phyloP scores from a whole-genome alignment of 2,888 invertebrate species.

The Thecocarcelia acutangulata region DNA sequence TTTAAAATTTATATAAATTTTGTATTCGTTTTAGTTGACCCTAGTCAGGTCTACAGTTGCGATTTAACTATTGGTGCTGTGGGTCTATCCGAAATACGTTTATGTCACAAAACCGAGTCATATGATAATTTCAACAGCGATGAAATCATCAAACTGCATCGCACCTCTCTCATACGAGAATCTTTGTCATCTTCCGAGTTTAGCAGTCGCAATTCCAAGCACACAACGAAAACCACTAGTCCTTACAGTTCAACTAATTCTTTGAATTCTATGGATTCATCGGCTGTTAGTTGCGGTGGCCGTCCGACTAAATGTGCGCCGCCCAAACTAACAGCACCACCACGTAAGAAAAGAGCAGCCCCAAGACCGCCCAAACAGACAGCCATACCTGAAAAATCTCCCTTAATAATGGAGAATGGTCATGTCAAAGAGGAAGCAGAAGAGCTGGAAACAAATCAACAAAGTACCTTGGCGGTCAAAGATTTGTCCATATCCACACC shows the following conservation, averaged over 20 bases:
- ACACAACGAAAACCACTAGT: conserved; percentile 80
- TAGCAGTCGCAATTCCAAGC: conserved; percentile 80
- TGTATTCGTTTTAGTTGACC: conserved; percentile 77
- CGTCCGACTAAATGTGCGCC: conserved; percentile 75
- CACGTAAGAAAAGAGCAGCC: conserved; percentile 80
- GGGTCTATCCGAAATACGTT: conserved; percentile 80
- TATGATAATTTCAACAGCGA: conserved; percentile 80
- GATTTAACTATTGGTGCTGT: conserved; percentile 81
- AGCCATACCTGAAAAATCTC: conserved; percentile 77
- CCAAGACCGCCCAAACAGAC: conserved; percentile 80
- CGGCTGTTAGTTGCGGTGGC: conserved; percentile 79
- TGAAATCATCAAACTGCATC: conserved; percentile 79
- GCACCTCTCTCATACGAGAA: conserved; percentile 77
- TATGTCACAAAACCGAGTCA: conserved; percentile 80
- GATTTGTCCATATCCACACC: conserved; percentile 80
- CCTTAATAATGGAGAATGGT: conserved; percentile 71
- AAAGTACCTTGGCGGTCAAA: conserved; percentile 71
- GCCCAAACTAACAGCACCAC: conserved; percentile 74
- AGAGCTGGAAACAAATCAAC: neutral
- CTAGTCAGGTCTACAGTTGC: conserved; percentile 81
- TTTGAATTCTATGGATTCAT: conserved; percentile 81
- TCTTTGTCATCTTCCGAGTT: conserved; percentile 81
- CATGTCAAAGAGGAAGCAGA: neutral
- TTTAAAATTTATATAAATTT: too few relatives aligned
- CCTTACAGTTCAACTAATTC: conserved; percentile 82